Evolutionary conservation across 2,888 invertebrate genomes (phyloP).

Genomic region (Bruchidius siliquastri): DNA sequence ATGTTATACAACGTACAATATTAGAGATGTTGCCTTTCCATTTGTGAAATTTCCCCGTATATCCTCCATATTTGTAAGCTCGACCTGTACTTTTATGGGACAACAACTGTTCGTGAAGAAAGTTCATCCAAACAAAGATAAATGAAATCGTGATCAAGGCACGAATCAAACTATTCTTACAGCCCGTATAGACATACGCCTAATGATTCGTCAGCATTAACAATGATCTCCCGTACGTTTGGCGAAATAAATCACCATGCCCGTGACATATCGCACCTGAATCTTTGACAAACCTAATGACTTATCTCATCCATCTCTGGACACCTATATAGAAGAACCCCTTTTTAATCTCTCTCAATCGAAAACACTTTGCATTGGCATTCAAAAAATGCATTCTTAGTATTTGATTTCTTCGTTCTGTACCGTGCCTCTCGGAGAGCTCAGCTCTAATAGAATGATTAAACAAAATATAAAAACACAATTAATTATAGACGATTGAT

Average conservation of each 20-base stretch:
- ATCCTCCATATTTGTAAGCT: background rate
- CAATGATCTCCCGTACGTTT: slow-evolving; percentile 10
- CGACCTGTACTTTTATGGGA: background rate
- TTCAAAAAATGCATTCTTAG: slow-evolving; percentile 40
- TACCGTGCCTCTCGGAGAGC: slow-evolving; percentile 27
- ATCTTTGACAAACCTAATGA: slow-evolving; percentile 20
- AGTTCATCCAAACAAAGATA: background rate
- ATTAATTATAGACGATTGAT: slow-evolving; percentile 48
- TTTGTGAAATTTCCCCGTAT: no score
- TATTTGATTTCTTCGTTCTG: slow-evolving; percentile 23
- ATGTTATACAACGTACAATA: no score
- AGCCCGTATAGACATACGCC: background rate
- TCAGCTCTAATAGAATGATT: slow-evolving; percentile 48
- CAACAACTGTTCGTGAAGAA: background rate
- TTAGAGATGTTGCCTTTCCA: no score
- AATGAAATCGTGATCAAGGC: background rate
- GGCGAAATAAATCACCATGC: slow-evolving; percentile 23
- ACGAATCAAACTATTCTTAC: background rate
- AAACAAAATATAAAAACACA: slow-evolving; percentile 50
- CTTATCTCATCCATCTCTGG: slow-evolving; percentile 17
- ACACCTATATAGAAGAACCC: slow-evolving; percentile 6
- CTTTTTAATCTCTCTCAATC: slow-evolving; percentile 6
- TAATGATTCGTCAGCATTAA: background rate
- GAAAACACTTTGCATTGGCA: slow-evolving; percentile 41
- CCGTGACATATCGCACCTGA: slow-evolving; percentile 14